Percentiles rank a stretch among this genome's conserved stretches.
These are phyloP conservation scores for Nesogale talazaci DNA, from an alignment of 2,113 vertebrate species.

Conservation along the genomic window DNA sequence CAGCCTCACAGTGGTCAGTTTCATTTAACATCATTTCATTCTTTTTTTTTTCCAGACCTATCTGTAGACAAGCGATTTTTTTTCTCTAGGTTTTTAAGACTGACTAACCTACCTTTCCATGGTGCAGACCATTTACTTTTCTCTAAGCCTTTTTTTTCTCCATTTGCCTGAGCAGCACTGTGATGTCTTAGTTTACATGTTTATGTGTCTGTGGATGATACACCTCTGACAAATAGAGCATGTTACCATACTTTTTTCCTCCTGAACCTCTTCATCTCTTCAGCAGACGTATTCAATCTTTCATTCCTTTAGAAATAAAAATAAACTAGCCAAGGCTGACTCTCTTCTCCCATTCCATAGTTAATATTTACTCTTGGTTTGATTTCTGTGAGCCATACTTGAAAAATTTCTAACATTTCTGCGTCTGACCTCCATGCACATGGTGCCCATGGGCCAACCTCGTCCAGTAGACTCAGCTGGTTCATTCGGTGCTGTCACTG, in stretches of 20 bases:
- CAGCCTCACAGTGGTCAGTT: constrained; percentile 92
- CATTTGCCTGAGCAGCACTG: constrained; percentile 86
- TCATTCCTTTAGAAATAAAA: constrained; percentile 86
- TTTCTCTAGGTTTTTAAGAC: constrained; percentile 84
- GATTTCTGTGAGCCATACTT: constrained; percentile 92
- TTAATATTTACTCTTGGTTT: constrained; percentile 91
- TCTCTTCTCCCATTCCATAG: constrained; percentile 89
- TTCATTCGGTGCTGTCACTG: constrained; percentile 93
- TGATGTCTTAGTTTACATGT: constrained; percentile 91
- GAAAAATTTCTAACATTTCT: constrained; percentile 93
- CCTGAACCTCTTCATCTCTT: constrained; percentile 85
- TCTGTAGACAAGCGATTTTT: constrained; percentile 87
- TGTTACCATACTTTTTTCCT: constrained; percentile 84
- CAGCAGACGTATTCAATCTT: constrained; percentile 84
- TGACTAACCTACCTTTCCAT: constrained; percentile 88
- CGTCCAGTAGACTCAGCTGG: constrained; percentile 87
- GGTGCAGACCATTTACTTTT: constrained; percentile 87
- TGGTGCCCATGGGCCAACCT: constrained; percentile 89
- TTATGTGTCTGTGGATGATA: constrained; percentile 86
- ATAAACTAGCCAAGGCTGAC: constrained; percentile 85
- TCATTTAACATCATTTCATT: constrained; percentile 88
- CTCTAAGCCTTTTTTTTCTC: constrained; percentile 73
- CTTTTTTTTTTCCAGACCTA: constrained; percentile 88
- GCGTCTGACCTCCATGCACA: constrained; percentile 90
- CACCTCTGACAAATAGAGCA: constrained; percentile 84